Percentiles rank a stretch among this genome's conserved stretches.
Conservation (phyloP, 2,113 vertebrate species). For the Microcebus murinus region DNA sequence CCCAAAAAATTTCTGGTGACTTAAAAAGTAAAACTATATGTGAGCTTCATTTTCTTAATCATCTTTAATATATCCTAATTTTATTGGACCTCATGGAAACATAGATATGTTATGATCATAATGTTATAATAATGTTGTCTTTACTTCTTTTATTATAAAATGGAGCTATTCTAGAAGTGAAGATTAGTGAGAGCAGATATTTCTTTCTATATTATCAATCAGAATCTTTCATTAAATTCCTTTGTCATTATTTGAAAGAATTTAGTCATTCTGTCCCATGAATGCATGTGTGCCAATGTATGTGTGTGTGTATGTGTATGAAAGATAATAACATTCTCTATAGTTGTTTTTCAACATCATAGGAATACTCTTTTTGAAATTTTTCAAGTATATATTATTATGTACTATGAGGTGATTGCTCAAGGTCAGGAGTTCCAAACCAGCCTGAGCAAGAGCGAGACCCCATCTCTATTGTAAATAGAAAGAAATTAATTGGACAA, state of each 20-base stretch:
- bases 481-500: too few species aligned
- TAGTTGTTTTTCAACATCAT: not conserved
- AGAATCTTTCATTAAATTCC: not conserved
- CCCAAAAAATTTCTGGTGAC: not conserved
- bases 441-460: too few species aligned
- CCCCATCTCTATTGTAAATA: too few species aligned
- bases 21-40: not conserved
- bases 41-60: not conserved
- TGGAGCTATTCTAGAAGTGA: not conserved
- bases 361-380: constrained; percentile 14
- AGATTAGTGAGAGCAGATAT: not conserved
- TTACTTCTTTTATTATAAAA: not conserved
- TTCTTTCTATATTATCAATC: not conserved
- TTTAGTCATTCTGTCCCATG: not conserved
- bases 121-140: not conserved
- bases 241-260: not conserved
- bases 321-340: not conserved
- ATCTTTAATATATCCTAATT: not conserved
- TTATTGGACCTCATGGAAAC: not conserved
- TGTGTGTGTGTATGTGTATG: too few species aligned
- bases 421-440: too few species aligned
- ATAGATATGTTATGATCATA: not conserved
- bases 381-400: not conserved
- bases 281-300: not conserved
- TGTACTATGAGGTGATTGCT: too few species aligned